Conservation (phyloP, 2,888 invertebrate genomes). For the Meandrusa payeni region DNA sequence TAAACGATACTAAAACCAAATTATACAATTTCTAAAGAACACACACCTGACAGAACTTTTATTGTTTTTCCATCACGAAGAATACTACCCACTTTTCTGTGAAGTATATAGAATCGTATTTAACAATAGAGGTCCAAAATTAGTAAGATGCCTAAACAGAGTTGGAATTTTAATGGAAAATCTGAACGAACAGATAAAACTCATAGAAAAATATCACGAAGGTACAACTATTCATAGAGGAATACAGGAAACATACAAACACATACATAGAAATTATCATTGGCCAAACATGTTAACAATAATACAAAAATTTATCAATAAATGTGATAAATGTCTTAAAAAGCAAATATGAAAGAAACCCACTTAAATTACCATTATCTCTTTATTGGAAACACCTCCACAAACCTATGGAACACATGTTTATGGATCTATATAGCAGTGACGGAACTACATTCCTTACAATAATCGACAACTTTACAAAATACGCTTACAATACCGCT, state of each 20-base stretch:
- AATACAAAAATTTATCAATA: slow-evolving; percentile 35
- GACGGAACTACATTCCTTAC: not conserved
- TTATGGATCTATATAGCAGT: slow-evolving; percentile 15
- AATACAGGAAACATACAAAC: slow-evolving; percentile 29
- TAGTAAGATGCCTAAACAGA: slow-evolving; percentile 27
- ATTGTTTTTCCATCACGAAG: too few relatives aligned
- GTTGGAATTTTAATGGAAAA: slow-evolving; percentile 30
- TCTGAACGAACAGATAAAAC: slow-evolving; percentile 22
- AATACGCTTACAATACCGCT: slow-evolving; percentile 25
- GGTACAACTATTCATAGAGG: slow-evolving; percentile 26
- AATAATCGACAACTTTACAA: slow-evolving; percentile 26
- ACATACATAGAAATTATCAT: slow-evolving; percentile 29
- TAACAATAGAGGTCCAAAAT: slow-evolving; percentile 29
- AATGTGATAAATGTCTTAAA: slow-evolving; percentile 34
- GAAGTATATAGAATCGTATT: too few relatives aligned
- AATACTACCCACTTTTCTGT: too few relatives aligned
- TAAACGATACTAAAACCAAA: too few relatives aligned
- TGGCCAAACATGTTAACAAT: slow-evolving; percentile 29
- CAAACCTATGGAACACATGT: slow-evolving; percentile 22
- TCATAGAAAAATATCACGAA: slow-evolving; percentile 28
- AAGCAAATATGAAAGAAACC: slow-evolving; percentile 36
- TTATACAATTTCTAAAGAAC: too few relatives aligned
- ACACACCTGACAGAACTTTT: too few relatives aligned
- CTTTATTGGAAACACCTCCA: slow-evolving; percentile 30
- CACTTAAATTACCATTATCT: slow-evolving; percentile 30